Base-by-base conservation (phyloP, 2,888 invertebrate genomes). In the Hypena proboscidalis region DNA sequence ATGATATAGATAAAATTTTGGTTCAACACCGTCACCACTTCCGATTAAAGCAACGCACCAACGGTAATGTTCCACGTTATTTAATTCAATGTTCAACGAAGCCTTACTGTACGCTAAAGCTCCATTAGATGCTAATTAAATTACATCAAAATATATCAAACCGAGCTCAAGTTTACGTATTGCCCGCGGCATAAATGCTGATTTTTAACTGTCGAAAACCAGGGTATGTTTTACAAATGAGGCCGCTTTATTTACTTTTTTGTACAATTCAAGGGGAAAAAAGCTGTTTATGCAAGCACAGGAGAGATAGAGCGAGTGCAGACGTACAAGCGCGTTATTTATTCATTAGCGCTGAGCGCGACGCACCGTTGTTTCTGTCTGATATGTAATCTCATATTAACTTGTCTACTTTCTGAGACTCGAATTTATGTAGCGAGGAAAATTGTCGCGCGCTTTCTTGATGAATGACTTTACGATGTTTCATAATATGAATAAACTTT, bases 381-480 rank as follows among this genome's bases (percentile, higher is more conserved):
- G 69, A 76, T 74, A 75, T 79, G 77, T 80, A 80, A 80, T 79
- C 77, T 80, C 79, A 75, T 81, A 83, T 82, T 80, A 83, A 77
- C 80, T 77, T 83, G 78, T 82, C 79, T 77, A 73, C 82, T 78
- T 79, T 74, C 68, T 62, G 62, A 63, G 68, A 67, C 73, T 66
- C 73, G 67, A 79, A 82, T 83, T 83, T 83, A 82, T 82, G 76
- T 77, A 72, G 74, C 75, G 61, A 45, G 67, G 79, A 71, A 80
- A 80, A 80, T 80, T 81, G 75, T 80, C 76, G 63, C 59, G 60
- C 58, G 64, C 60, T 61, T 60, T 59, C 62, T 70, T 77, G 74
- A 77, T 73, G 67, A 73, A 78, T 60, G 59, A 61, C 68, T 59
- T 69, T 72, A 71, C 72, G 70, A 64, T 58, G 59, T 68, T 67